Base-by-base conservation (phyloP, 2,797 vertebrate genomes). In the Phoeniculus purpureus region DNA sequence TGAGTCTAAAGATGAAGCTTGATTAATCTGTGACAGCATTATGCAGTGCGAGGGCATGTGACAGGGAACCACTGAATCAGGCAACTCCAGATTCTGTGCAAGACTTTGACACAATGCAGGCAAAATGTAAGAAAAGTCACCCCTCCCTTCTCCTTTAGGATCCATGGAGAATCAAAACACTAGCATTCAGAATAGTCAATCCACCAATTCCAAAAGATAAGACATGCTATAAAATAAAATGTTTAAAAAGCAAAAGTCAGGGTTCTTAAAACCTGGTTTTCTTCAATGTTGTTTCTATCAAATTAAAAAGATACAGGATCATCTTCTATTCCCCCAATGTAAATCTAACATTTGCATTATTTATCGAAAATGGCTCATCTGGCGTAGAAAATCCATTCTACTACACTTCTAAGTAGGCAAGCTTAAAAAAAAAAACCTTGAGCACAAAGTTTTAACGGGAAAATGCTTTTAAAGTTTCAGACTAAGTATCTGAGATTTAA, bases 401-500 rank as follows among this genome's bases (percentile, higher is more conserved):
- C 72, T 79, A 55, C 51, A 59, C n/a, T 47, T 81, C 71, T 52
- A 88, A 55, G 64, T 40, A 65, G 18, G 34, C 27, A 79, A 75
- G 60, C 25, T 58, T 27, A 32, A 29, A 17, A 50, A 61, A 64
- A n/a, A 31, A 50, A 34, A 21, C 5, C 4, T 1, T 2, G 7
- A 67, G 12, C 37, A 55, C 15, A 31, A 59, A 78, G 59, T 87
- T 84, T 76, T 17, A 81, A 66, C 29, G 73, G 18, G 37, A 60
- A 92, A 79, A 92, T 43, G 25, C 31, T 70, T 61, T 66, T 80
- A 70, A 32, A 76, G 68, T 72, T 76, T 83, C 85, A 87, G 80
- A 48, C 59, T 51, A 73, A 71, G 47, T 12, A 51, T 25, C 54
- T 68, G 50, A 52, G 65, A 23, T 85, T 80, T 67, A 76, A 90